Evolutionary conservation across 2,113 vertebrate species (phyloP), one percentile per base, ranked within the genome.

Genomic region (Hippocampus mohnikei): DNA sequence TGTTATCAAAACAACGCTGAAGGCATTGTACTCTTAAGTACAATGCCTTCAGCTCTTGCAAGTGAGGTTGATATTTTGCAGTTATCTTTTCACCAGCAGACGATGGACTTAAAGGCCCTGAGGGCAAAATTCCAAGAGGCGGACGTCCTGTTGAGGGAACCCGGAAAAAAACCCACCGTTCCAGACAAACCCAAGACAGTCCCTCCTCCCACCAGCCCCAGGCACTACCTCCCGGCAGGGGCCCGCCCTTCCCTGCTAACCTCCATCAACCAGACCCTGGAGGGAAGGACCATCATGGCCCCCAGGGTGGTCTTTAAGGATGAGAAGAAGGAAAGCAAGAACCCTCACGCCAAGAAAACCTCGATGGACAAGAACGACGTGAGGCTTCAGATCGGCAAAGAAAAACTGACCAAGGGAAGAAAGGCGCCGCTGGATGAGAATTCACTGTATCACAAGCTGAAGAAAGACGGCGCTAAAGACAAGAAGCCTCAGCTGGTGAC

Each of bases 291-390:
- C 0, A 0, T 3, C 0, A 0, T 58, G 0, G 66, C 70, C 27
- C 92, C 92, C 65, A 88, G 86, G 64, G 92, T 93, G 74, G 71
- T 92, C 75, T 92, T 93, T 73, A 91, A 88, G 75, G 86, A 91
- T 1, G 85, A 90, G 1, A 90, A 81, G 65, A 88, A 88, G 72
- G 82, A 85, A 5, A 75, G 73, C 73, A 82, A 82, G 61, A 87
- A 59, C 67, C 77, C 80, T 44, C 73, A 85, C 9, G 70, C 84
- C 2, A 33, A 62, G 6, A 33, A 50, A 2, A 52, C 70, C 15
- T 48, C 44, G 0, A 86, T 80, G 25, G 77, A 83, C 5, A 82
- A 84, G 66, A 75, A 46, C 1, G 70, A 83, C 0, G 73, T 2
- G 5, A 90, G 87, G 71, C 7, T 52, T 13, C 84, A 81, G 29